Conservation (phyloP, 2,888 invertebrate genomes). For the Megalurothrips usitatus region DNA sequence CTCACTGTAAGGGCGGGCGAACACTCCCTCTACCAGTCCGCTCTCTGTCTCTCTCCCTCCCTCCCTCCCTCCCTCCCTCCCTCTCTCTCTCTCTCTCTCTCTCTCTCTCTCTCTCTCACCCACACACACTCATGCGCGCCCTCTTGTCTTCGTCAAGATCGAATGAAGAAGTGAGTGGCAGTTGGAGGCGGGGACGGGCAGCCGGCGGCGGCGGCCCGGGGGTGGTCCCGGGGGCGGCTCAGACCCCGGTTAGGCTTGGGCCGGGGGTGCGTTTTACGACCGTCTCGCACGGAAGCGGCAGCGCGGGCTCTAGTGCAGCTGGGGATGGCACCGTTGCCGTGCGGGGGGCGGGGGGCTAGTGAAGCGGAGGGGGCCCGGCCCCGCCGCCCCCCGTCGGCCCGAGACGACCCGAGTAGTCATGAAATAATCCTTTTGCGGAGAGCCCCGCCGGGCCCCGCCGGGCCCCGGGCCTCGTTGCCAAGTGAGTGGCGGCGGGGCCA, state of each 20-base stretch:
- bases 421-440: conserved; percentile 17
- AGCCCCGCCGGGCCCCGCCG: background rate
- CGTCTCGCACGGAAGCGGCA: conserved; percentile 4
- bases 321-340: too few species aligned
- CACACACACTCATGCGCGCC: background rate
- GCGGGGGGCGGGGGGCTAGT: background rate
- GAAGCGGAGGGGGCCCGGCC: background rate
- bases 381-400: too few species aligned
- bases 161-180: conserved; percentile 24
- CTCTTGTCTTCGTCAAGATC: conserved; percentile 17
- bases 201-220: background rate
- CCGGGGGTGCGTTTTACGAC: background rate
- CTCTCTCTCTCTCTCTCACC: too few species aligned
- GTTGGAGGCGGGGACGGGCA: background rate
- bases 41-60: too few species aligned
- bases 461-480: too few species aligned
- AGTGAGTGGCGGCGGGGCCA: too few species aligned
- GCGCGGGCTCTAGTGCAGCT: too few species aligned
- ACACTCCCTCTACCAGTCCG: too few species aligned
- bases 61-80: too few species aligned
- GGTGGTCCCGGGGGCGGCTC: background rate
- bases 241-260: background rate
- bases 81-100: too few species aligned
- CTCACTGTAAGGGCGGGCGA: too few species aligned
- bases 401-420: background rate